Evolutionary conservation across 2,797 vertebrate species (phyloP).

Genomic region (Gallinago solitaria): DNA sequence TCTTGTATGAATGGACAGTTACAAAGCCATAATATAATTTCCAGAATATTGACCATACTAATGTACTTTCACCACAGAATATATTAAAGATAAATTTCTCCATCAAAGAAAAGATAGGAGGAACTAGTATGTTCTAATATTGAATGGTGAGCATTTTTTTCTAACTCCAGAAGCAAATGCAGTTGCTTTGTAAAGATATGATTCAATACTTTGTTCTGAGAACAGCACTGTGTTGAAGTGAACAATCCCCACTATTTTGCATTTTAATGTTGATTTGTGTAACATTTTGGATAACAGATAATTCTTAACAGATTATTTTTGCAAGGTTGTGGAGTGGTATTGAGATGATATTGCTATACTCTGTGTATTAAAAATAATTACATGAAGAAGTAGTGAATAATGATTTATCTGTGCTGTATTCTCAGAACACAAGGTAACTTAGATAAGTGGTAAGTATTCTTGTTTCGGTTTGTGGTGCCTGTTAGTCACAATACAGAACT

Average conservation of each 20-base stretch:
- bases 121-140: background rate
- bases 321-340: background rate
- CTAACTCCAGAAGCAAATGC: background rate
- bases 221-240: background rate
- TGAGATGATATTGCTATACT: background rate
- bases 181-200: background rate
- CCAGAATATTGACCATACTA: background rate
- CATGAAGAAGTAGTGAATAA: background rate
- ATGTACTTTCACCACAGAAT: background rate
- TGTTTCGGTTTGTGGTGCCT: background rate
- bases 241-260: background rate
- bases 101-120: background rate
- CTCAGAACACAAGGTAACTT: background rate
- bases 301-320: background rate
- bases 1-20: background rate
- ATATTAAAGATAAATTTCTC: background rate
- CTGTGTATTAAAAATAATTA: background rate
- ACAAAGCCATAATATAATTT: background rate
- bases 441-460: background rate
- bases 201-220: background rate
- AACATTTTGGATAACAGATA: background rate
- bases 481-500: background rate
- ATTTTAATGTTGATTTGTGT: background rate
- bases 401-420: background rate
- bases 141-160: background rate